Conservation (phyloP, 2,113 vertebrate genomes). For the Upupa epops region DNA sequence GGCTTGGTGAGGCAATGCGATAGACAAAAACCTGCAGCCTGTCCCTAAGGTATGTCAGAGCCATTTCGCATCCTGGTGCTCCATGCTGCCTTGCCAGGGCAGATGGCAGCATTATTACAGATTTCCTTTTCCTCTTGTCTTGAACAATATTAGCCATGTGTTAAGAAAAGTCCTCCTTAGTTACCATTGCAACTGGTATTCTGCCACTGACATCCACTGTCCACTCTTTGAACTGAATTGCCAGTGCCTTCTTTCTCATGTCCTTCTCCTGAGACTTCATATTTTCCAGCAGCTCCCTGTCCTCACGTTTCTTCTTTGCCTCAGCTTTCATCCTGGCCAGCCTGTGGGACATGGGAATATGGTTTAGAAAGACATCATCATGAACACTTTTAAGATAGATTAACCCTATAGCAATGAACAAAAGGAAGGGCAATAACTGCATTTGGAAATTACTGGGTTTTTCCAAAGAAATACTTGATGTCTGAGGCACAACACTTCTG, state of each 20-base stretch:
- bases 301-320: conserved; percentile 39
- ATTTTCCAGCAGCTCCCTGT: conserved; percentile 33
- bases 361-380: neutral
- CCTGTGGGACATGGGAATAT: conserved; percentile 44
- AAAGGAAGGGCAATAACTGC: neutral
- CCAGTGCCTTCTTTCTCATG: conserved; percentile 55
- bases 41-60: neutral
- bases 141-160: neutral
- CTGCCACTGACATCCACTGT: conserved; percentile 41
- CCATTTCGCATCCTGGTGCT: neutral
- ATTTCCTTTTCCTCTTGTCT: neutral
- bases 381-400: neutral
- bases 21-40: neutral
- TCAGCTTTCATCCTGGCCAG: conserved; percentile 68
- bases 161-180: neutral
- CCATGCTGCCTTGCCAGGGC: neutral
- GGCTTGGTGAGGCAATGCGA: neutral
- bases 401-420: conserved; percentile 8
- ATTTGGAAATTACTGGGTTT: neutral
- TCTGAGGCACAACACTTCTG: neutral
- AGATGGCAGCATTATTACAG: neutral
- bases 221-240: conserved; percentile 71
- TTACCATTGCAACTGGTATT: conserved; percentile 73
- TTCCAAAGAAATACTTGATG: neutral
- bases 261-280: conserved; percentile 45